phyloP scores from a whole-genome alignment of 2,113 vertebrate species.

The Alces alces region DNA sequence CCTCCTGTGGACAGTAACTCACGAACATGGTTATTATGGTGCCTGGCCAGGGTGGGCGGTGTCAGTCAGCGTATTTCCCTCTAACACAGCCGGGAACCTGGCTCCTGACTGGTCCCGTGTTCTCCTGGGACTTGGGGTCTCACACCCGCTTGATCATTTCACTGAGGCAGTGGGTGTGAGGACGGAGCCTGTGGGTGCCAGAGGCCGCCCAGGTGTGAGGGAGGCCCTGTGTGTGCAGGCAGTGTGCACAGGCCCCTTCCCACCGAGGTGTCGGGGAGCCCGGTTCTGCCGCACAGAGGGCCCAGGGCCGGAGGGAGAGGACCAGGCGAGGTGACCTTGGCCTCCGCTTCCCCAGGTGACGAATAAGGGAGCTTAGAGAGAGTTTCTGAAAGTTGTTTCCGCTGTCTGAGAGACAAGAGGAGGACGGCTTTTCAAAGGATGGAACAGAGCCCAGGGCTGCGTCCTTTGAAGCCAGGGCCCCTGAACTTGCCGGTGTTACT shows the following conservation, averaged over 20 bases:
- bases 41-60: background rate
- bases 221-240: background rate
- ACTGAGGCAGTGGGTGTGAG: background rate
- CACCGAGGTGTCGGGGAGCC: fast-evolving
- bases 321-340: background rate
- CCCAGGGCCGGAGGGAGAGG: background rate
- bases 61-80: background rate
- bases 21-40: background rate
- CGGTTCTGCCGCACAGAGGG: background rate
- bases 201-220: background rate
- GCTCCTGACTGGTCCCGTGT: background rate
- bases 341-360: background rate
- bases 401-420: background rate
- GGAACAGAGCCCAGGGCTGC: fast-evolving
- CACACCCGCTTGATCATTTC: background rate
- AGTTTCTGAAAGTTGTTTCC: too few relatives aligned
- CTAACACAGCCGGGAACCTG: background rate
- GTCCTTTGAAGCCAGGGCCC: background rate
- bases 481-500: fast-evolving
- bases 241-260: background rate
- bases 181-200: background rate
- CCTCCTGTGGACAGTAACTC: background rate
- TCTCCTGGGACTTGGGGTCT: background rate
- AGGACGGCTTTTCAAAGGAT: background rate
- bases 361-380: background rate